phyloP scores from a whole-genome alignment of 2,888 invertebrate species.

The Aspidiotus destructor region DNA sequence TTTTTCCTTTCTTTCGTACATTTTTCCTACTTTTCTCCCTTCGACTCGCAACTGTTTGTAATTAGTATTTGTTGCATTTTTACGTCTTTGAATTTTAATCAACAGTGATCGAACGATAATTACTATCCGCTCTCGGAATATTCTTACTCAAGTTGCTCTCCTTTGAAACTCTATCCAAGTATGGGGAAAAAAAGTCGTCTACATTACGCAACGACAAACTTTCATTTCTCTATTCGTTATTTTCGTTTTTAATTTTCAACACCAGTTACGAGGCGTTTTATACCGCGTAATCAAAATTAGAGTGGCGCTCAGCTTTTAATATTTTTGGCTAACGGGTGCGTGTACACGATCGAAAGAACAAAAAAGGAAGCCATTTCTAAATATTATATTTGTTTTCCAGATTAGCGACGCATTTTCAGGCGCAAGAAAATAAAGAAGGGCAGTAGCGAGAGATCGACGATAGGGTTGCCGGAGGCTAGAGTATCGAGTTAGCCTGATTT shows the following conservation, averaged over 20 bases:
- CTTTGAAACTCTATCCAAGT: neutral
- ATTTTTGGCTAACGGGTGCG: conserved; percentile 9
- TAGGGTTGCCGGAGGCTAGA: conserved; percentile 27
- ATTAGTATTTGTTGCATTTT: conserved; percentile 29
- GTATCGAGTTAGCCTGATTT: conserved; percentile 33
- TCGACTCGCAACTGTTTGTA: conserved; percentile 7
- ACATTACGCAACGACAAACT: neutral
- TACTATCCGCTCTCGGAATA: conserved; percentile 17
- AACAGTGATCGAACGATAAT: conserved; percentile 26
- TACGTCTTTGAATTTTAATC: conserved; percentile 26
- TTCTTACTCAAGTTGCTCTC: neutral
- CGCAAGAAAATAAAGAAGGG: conserved; percentile 10
- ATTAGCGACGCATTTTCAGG: conserved; percentile 18
- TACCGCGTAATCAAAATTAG: conserved; percentile 21
- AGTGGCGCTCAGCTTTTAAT: conserved; percentile 16
- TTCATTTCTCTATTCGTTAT: neutral
- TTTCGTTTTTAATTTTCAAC: neutral
- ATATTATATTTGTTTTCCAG: conserved; percentile 27
- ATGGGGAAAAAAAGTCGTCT: neutral
- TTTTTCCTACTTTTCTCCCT: neutral
- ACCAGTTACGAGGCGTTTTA: conserved; percentile 1
- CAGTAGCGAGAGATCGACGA: conserved; percentile 6
- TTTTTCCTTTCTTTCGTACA: neutral
- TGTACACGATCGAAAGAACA: conserved; percentile 18
- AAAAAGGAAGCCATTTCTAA: conserved; percentile 28